Evolutionary conservation across 2,888 invertebrate genomes (phyloP), one percentile per base, ranked within the genome.

Genomic region (Tholera decimalis): DNA sequence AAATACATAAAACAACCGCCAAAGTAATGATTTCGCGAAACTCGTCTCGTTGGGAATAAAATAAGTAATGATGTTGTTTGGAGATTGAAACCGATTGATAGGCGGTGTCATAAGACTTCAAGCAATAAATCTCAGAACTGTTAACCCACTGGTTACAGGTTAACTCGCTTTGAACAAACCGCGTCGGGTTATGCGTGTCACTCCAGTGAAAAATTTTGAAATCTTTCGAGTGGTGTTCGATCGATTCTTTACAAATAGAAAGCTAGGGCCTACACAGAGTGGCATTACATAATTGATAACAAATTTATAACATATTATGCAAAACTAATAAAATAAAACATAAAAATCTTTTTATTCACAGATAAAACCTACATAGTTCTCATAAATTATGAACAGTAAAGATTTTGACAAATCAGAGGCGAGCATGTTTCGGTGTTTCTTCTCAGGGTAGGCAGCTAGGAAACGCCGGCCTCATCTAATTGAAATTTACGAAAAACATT

Each of bases 21-120:
- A 73, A 73, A 64, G 73, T 59, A 59, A 43, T 74, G 51, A 71
- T 62, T 72, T 62, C 53, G 43, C 44, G 18, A 24, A 47, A 51
- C 30, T 30, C 59, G 41, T 53, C 56, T 22, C 37, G 22, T 30
- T 28, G 30, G 47, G 15, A 28, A 75, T 73, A 70, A 75, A 73
- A 59, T 26, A 51, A 46, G 57, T 59, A 73, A 73, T 70, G 70
- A 73, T 73, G 71, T 75, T 75, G 76, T 75, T 64, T 44, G 43
- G 57, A 41, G 55, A 75, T 73, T 70, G 64, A 59, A 64, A 22
- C 43, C 64, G 70, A 75, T 73, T 75, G 64, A 73, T 70, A 51
- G 75, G 11, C 47, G 35, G 47, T 51, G 5, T 59, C 8, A 51
- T 41, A 65, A 65, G 58, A 56, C 33, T 46, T 26, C 35, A 3